Evolutionary conservation across 2,888 invertebrate genomes (phyloP).

Genomic region (Carterocephalus palaemon): DNA sequence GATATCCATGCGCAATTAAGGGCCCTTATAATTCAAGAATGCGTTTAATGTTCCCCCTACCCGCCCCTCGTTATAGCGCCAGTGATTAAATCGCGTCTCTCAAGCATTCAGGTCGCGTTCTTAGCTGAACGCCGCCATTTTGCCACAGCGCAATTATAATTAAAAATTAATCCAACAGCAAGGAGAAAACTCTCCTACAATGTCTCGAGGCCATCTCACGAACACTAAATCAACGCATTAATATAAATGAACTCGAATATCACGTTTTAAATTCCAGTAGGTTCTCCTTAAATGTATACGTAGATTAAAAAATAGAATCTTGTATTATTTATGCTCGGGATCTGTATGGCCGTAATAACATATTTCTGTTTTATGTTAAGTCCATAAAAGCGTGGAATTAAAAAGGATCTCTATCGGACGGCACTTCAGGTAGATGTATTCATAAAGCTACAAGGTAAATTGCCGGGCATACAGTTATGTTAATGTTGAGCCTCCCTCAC

Average conservation of each 20-base stretch:
- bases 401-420: slow-evolving; percentile 22
- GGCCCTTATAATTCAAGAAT: slow-evolving; percentile 68
- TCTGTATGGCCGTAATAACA: slow-evolving; percentile 15
- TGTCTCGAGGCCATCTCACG: slow-evolving; percentile 39
- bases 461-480: slow-evolving; percentile 72
- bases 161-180: slow-evolving; percentile 67
- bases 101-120: slow-evolving; percentile 58
- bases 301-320: slow-evolving; percentile 7
- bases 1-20: slow-evolving; percentile 65
- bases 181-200: slow-evolving; percentile 49
- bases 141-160: slow-evolving; percentile 67
- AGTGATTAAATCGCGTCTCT: slow-evolving; percentile 70
- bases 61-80: slow-evolving; percentile 60
- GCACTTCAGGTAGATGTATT: slow-evolving; percentile 41
- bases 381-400: slow-evolving; percentile 20
- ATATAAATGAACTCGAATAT: slow-evolving; percentile 31
- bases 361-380: slow-evolving; percentile 21
- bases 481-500: slow-evolving; percentile 68
- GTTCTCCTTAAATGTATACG: background rate
- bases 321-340: slow-evolving; percentile 14
- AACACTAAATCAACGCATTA: slow-evolving; percentile 35
- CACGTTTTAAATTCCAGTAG: slow-evolving; percentile 10
- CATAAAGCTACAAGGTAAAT: slow-evolving; percentile 64
- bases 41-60: slow-evolving; percentile 58
- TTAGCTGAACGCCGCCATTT: slow-evolving; percentile 49